phyloP scores from a whole-genome alignment of 2,888 invertebrate genomes.

The Timandra comae region DNA sequence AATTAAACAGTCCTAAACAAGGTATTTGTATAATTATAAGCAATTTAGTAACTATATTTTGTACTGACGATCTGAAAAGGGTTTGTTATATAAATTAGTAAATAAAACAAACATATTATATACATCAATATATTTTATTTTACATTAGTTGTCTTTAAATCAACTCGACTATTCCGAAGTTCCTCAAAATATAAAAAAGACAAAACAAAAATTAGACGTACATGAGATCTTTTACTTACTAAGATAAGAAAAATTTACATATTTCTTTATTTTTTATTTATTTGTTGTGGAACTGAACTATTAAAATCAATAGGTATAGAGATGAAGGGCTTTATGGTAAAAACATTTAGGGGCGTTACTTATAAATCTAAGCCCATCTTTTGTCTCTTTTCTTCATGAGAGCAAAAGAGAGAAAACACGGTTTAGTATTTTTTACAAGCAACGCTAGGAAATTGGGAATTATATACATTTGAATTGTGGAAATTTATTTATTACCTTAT shows the following conservation, averaged over 20 bases:
- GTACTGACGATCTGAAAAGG: too few species aligned
- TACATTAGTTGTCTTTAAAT: conserved; percentile 77
- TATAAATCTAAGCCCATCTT: too few species aligned
- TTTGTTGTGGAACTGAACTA: conserved; percentile 70
- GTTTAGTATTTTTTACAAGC: too few species aligned
- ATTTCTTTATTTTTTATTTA: conserved; percentile 47
- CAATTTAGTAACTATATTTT: too few species aligned
- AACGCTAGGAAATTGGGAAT: too few species aligned
- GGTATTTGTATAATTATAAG: too few species aligned
- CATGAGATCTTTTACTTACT: conserved; percentile 76
- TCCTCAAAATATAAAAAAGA: conserved; percentile 77
- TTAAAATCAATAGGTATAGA: conserved; percentile 37
- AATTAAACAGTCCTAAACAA: too few species aligned
- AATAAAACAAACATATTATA: conserved; percentile 50
- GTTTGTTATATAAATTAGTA: conserved; percentile 28
- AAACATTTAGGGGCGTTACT: too few species aligned
- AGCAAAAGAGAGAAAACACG: too few species aligned
- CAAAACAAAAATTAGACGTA: conserved; percentile 71
- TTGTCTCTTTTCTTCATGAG: too few species aligned
- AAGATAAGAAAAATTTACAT: conserved; percentile 75
- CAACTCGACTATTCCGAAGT: conserved; percentile 74
- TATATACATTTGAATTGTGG: too few species aligned
- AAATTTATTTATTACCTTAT: too few species aligned
- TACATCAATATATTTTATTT: conserved; percentile 78
- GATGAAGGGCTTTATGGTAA: conserved; percentile 50